phyloP scores from a whole-genome alignment of 2,113 vertebrate genomes.

The Thinocorus orbignyianus region DNA sequence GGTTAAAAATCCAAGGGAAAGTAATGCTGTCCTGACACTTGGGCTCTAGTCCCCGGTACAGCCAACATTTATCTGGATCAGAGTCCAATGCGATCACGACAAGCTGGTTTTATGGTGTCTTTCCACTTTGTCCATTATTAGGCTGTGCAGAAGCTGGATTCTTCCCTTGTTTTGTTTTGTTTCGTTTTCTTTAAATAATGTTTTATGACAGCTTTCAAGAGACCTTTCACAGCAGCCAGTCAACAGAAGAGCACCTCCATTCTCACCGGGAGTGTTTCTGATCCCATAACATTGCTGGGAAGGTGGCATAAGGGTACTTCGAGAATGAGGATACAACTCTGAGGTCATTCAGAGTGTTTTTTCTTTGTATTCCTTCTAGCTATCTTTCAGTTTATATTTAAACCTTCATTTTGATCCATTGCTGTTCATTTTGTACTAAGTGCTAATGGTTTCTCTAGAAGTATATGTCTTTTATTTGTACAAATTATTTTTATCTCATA shows the following conservation, averaged over 20 bases:
- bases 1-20: neutral
- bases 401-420: neutral
- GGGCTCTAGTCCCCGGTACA: neutral
- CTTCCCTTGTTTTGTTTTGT: neutral
- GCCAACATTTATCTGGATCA: accelerated
- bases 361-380: neutral
- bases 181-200: neutral
- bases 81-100: neutral
- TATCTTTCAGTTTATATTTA: neutral
- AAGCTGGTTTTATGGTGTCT: neutral
- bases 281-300: neutral
- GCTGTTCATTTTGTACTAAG: neutral
- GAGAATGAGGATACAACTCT: neutral
- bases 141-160: neutral
- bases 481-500: constrained; percentile 2
- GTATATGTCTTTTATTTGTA: neutral
- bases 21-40: neutral
- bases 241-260: neutral
- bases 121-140: neutral
- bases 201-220: neutral
- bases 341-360: neutral
- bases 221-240: neutral
- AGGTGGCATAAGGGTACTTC: neutral
- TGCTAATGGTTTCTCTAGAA: neutral
- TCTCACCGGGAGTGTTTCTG: neutral